Evolutionary conservation across 2,888 invertebrate genomes (phyloP).

Genomic region (Seira sanloemensis): DNA sequence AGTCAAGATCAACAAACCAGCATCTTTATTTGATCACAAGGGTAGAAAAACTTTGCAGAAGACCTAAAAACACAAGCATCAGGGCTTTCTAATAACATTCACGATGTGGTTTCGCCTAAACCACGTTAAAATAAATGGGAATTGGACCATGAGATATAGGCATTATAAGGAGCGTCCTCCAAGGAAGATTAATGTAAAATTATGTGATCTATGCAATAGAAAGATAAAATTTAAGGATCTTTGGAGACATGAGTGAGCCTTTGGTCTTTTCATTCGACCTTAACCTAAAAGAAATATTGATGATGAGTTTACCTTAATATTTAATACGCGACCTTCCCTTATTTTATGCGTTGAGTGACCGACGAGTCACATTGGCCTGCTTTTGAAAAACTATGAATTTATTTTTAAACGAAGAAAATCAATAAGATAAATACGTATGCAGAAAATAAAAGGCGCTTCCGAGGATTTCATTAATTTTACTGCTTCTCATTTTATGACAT

Average conservation of each 20-base stretch:
- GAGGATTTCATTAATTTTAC: too few relatives aligned
- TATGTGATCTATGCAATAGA: not conserved
- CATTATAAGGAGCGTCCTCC: too few relatives aligned
- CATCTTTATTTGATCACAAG: not conserved
- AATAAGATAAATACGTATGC: too few relatives aligned
- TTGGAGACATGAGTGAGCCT: not conserved
- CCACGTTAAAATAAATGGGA: not conserved
- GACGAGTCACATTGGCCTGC: too few relatives aligned
- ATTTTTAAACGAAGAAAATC: too few relatives aligned
- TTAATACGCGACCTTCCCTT: not conserved
- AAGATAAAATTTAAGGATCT: not conserved
- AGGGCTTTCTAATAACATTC: slow-evolving; percentile 38
- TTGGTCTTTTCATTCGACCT: not conserved
- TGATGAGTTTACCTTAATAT: not conserved
- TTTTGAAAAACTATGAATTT: too few relatives aligned
- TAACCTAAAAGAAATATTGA: not conserved
- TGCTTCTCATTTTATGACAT: too few relatives aligned
- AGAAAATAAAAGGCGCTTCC: too few relatives aligned
- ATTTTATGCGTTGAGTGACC: too few relatives aligned
- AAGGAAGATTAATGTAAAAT: too few relatives aligned
- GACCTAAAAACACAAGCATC: not conserved
- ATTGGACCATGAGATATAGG: not conserved
- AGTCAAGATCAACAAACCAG: not conserved
- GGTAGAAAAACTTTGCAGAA: not conserved
- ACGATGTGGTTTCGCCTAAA: slow-evolving; percentile 9